A percentile compares a stretch with the other conserved stretches of the same genome.
Conservation (phyloP, 2,113 vertebrate species). For the Catharus fuscescens region DNA sequence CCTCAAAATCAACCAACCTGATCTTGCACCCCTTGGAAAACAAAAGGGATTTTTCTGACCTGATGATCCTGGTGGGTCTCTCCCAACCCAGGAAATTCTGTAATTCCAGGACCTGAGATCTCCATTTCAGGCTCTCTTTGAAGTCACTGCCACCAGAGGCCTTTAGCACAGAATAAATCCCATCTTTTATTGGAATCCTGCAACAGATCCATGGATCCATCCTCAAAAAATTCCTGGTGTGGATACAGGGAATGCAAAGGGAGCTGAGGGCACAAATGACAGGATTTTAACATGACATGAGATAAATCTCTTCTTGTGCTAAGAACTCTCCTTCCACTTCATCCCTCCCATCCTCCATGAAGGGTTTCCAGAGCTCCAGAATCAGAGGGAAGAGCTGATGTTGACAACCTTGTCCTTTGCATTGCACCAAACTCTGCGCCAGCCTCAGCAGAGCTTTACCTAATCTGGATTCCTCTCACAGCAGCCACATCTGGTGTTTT, state of each 20-base stretch:
- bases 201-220: neutral
- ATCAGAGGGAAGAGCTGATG: neutral
- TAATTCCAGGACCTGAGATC: neutral
- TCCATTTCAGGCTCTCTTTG: neutral
- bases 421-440: neutral
- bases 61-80: neutral
- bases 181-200: neutral
- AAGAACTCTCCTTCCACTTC: neutral
- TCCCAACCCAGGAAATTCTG: neutral
- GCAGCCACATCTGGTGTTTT: slow-evolving; percentile 62
- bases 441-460: neutral
- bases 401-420: neutral
- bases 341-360: neutral
- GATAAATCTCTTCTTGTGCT: neutral
- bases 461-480: slow-evolving; percentile 6
- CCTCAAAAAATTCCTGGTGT: neutral
- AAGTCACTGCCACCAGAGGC: neutral
- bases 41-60: neutral
- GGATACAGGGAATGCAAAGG: neutral
- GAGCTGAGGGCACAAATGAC: neutral
- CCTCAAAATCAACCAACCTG: neutral
- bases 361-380: neutral
- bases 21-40: neutral
- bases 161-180: neutral
- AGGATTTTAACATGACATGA: neutral